Percentiles rank a stretch among this genome's conserved stretches.
Conservation (phyloP, 2,113 vertebrate genomes). For the Macaca fascicularis region DNA sequence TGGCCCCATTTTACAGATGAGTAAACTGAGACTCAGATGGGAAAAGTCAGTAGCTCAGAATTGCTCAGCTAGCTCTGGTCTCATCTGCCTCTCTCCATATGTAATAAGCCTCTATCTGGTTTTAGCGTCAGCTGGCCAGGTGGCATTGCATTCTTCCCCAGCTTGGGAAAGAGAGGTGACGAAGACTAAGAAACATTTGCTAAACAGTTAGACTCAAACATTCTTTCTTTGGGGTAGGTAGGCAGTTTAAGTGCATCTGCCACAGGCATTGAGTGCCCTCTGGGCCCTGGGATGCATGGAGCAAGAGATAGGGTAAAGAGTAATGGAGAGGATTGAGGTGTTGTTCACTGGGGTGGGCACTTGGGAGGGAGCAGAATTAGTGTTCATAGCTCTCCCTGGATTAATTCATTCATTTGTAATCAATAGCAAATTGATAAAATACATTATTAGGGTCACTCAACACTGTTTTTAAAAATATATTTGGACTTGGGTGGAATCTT, state of each 20-base stretch:
- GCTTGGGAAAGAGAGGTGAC: neutral
- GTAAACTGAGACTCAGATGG: neutral
- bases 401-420: neutral
- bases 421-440: neutral
- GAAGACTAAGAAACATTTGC: neutral
- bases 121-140: neutral
- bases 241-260: neutral
- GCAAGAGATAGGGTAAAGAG: neutral
- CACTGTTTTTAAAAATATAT: conserved; percentile 5
- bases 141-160: neutral
- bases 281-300: neutral
- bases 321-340: neutral
- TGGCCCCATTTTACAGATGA: neutral
- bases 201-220: neutral
- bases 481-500: neutral
- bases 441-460: neutral
- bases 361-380: neutral
- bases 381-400: neutral
- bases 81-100: neutral
- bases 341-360: neutral
- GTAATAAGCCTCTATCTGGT: neutral
- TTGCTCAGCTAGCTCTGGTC: neutral
- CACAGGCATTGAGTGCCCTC: neutral
- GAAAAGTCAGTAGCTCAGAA: neutral
- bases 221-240: neutral